These are phyloP conservation scores for Thumatha senex DNA, from an alignment of 2,888 invertebrate species.

Conservation along the genomic window DNA sequence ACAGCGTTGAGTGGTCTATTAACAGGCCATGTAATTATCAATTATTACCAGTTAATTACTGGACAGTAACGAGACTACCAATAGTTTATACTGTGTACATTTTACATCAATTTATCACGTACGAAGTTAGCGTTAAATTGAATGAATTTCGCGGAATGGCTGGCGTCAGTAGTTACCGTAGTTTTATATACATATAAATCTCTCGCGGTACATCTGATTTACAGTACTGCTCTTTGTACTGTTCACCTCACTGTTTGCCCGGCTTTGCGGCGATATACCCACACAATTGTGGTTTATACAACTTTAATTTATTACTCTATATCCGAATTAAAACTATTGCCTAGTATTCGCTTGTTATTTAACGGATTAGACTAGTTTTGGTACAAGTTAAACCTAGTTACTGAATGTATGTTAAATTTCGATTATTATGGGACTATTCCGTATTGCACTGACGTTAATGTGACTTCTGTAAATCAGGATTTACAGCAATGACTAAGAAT, in stretches of 20 bases:
- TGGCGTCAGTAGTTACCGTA: slow-evolving; percentile 53
- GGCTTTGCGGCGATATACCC: slow-evolving; percentile 53
- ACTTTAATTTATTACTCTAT: slow-evolving; percentile 39
- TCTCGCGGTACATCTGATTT: slow-evolving; percentile 70
- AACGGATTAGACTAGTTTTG: slow-evolving; percentile 7
- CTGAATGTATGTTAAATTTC: background rate
- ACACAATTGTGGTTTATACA: slow-evolving; percentile 44
- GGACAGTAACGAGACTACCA: slow-evolving; percentile 49
- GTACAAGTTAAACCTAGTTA: background rate
- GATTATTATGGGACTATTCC: too few species aligned
- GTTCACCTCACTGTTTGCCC: slow-evolving; percentile 57
- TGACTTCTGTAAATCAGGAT: too few species aligned
- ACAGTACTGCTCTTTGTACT: slow-evolving; percentile 66
- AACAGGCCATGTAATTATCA: slow-evolving; percentile 40
- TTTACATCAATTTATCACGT: slow-evolving; percentile 58
- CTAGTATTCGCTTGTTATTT: slow-evolving; percentile 9
- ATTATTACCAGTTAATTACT: slow-evolving; percentile 57
- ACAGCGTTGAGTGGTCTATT: slow-evolving; percentile 22
- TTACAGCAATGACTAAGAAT: too few species aligned
- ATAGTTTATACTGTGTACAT: slow-evolving; percentile 44
- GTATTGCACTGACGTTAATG: too few species aligned
- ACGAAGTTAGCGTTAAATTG: slow-evolving; percentile 68
- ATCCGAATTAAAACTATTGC: slow-evolving; percentile 31
- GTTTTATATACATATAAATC: slow-evolving; percentile 73
- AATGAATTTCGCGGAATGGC: slow-evolving; percentile 68